A percentile compares a stretch with the other conserved stretches of the same genome.
Conservation (phyloP, 2,113 vertebrate genomes). For the Genyomyrus donnyi region DNA sequence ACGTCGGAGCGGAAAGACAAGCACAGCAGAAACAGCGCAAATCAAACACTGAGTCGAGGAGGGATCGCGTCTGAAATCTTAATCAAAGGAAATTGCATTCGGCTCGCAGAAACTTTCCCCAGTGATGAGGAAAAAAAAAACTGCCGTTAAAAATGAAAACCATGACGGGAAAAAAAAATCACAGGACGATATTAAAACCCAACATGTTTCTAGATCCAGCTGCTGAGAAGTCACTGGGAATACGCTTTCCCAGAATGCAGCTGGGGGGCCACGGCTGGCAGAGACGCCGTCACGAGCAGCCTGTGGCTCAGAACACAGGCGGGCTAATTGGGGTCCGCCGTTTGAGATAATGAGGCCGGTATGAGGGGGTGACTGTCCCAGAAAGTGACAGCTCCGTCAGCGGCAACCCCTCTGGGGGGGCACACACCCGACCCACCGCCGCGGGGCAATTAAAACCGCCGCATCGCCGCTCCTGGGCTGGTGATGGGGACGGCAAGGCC, state of each 20-base stretch:
- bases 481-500: background rate
- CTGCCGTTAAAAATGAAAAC: background rate
- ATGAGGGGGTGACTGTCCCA: slow-evolving; percentile 3
- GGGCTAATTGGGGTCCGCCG: slow-evolving; percentile 24
- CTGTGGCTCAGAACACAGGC: slow-evolving; percentile 16
- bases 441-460: slow-evolving; percentile 21
- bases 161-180: background rate
- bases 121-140: background rate
- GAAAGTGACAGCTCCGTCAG: slow-evolving; percentile 18
- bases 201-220: background rate
- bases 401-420: background rate
- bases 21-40: background rate
- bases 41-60: background rate
- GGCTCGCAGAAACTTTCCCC: background rate
- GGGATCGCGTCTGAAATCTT: background rate
- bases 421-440: background rate
- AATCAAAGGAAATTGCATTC: background rate
- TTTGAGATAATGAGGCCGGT: slow-evolving; percentile 25
- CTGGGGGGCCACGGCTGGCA: background rate
- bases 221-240: background rate
- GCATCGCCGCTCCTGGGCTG: background rate
- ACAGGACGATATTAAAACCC: background rate
- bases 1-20: background rate
- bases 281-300: slow-evolving; percentile 13
- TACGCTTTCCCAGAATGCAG: slow-evolving; percentile 18